Base-by-base conservation (phyloP, 2,888 invertebrate genomes). In the Drosophila emarginata region DNA sequence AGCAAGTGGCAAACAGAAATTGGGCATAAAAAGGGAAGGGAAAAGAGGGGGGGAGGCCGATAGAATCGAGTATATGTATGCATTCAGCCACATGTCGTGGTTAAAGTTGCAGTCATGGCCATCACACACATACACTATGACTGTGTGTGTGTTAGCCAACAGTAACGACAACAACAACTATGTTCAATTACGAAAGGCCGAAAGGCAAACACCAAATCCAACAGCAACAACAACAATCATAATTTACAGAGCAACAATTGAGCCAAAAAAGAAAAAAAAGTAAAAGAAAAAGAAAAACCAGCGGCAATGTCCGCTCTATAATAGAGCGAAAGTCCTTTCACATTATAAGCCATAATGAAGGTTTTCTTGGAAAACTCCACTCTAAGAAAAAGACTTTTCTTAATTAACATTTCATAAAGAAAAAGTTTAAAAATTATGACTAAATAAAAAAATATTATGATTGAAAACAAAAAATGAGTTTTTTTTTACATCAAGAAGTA, bases 221-320 rank as follows among this genome's bases (percentile, higher is more conserved):
- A 70, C 76, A 67, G 78, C 76, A 67, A 72, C 70, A 56, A 72
- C 76, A 67, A 76, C 70, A 56, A 72, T 86, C 84, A 86, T 83
- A 86, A 86, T 83, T 80, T 62, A 80, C 70, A 75, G 61, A 61
- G 61, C 53, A 61, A 28, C 53, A 51, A 45, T 45, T 32, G 65
- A 36, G 66, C 12, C 50, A 51, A 9, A 28, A 23, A 57, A 36
- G 21, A 28, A 32, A 21, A 64, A 53, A n/a, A n/a, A n/a, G n/a
- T n/a, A n/a, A n/a, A n/a, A n/a, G n/a, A n/a, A n/a, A n/a, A 56
- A 54, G 12, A 50, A 58, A 26, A 67, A 52, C 51, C 71, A 37
- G 60, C 51, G 68, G 68, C 67, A 50, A 60, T 61, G 67, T 68
- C 4, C 2, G 45, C 45, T 51, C 37, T 15, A 37, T 58, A 69